Evolutionary conservation across 2,113 vertebrate genomes (phyloP), one percentile per base, ranked within the genome.

Genomic region (Thalassarche chlororhynchos): DNA sequence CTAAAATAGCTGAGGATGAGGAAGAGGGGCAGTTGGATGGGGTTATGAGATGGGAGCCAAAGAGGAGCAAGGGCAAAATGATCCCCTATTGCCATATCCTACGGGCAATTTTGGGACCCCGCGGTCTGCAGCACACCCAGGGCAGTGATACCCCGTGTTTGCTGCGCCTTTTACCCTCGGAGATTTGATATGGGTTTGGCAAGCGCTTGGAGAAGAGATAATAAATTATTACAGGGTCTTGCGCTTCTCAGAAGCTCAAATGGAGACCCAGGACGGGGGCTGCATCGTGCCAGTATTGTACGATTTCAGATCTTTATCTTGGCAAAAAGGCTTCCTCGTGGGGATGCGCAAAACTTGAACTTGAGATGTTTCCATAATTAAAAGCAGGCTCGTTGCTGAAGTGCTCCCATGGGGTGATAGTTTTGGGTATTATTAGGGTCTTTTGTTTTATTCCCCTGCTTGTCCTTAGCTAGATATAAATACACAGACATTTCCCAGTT

Each of bases 401-500:
- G 87, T 87, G 92, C 89, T 96, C 94, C 97, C 16, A 2, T 64
- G 94, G 95, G 96, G 89, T 76, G 93, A 90, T 31, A 84, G 92
- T 95, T 95, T 95, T 32, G 94, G 95, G 69, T 89, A 92, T 84
- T 89, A 95, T 87, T 92, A 85, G 79, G 84, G 70, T 4, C 87
- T 94, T 93, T 89, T 95, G 84, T 94, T 86, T 79, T 92, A 84
- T 91, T 93, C 46, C 61, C 42, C 25, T 89, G 89, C 72, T 82
- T 87, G 77, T 84, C 84, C 86, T 95, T 84, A 89, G 91, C 66
- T 49, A 69, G 84, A 91, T 89, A 94, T 91, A 97, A 97, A 97
- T 55, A 87, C 38, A 31, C 55, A 87, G 89, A 92, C 49, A 12
- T 72, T 89, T 89, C 87, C 89, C 92, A 55, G 61, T 76, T 84